Percentiles rank a stretch among this genome's conserved stretches.
Conservation (phyloP, 2,888 invertebrate species). For the Noctua pronuba region DNA sequence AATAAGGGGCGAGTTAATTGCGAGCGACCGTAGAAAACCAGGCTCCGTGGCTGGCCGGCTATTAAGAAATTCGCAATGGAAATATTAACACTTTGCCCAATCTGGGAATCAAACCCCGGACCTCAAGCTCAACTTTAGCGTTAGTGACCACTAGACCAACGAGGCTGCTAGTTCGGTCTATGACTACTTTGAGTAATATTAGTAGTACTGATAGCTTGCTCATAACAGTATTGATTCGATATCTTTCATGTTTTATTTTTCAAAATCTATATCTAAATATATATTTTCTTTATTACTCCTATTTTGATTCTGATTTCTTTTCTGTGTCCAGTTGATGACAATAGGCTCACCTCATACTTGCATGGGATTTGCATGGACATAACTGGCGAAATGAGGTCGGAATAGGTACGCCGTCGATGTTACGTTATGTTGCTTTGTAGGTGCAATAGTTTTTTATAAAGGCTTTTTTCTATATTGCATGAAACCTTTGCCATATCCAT, state of each 20-base stretch:
- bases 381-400: neutral
- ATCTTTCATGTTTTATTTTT: neutral
- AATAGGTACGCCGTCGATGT: neutral
- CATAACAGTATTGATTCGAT: conserved; percentile 10
- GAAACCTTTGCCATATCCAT: no score
- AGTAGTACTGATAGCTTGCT: conserved; percentile 22
- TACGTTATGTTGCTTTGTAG: neutral
- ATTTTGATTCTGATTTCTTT: neutral
- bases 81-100: neutral
- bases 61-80: neutral
- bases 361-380: neutral
- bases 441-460: neutral
- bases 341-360: neutral
- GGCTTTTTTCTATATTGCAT: neutral
- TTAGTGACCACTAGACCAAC: neutral
- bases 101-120: neutral
- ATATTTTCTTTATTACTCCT: no score
- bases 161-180: neutral
- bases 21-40: neutral
- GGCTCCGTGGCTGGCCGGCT: neutral
- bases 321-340: neutral
- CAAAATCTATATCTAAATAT: no score
- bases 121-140: neutral
- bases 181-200: conserved; percentile 15
- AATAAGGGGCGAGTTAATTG: neutral